A percentile compares a stretch with the other conserved stretches of the same genome.
Conservation (phyloP, 2,888 invertebrate genomes). For the Ennomos fuscantarius region DNA sequence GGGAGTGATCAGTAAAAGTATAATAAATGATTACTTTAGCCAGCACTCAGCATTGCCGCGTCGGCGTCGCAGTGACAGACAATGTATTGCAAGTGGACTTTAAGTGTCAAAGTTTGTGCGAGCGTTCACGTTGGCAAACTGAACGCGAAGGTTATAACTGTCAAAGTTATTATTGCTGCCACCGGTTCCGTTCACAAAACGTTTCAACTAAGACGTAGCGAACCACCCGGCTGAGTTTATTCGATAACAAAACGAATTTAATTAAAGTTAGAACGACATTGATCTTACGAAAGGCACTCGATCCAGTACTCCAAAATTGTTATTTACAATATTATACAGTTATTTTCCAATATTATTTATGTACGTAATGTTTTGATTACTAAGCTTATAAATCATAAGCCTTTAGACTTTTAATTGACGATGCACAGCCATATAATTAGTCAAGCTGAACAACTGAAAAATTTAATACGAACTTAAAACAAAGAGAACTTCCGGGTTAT, state of each 20-base stretch:
- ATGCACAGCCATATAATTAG: conserved; percentile 12
- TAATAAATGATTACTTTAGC: conserved; percentile 38
- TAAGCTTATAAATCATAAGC: not conserved
- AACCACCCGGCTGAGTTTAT: conserved; percentile 46
- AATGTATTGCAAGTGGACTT: conserved; percentile 60
- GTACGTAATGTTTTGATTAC: conserved; percentile 2
- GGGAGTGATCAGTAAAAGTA: too few species aligned
- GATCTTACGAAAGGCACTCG: conserved; percentile 49
- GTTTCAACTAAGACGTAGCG: conserved; percentile 38
- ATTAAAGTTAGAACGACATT: conserved; percentile 57
- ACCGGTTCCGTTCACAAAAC: conserved; percentile 54
- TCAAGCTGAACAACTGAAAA: conserved; percentile 8
- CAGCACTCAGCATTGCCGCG: conserved; percentile 3
- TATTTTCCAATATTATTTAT: conserved; percentile 30
- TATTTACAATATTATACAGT: conserved; percentile 23
- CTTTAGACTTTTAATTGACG: not conserved
- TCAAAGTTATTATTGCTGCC: conserved; percentile 70
- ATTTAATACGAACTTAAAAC: conserved; percentile 13
- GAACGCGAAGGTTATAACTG: conserved; percentile 66
- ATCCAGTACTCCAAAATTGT: conserved; percentile 46
- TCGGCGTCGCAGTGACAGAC: conserved; percentile 52
- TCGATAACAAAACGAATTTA: conserved; percentile 61
- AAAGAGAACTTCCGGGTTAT: conserved; percentile 24
- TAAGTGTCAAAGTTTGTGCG: conserved; percentile 71
- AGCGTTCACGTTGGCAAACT: conserved; percentile 58